Base-by-base conservation (phyloP, 1,140 invertebrate species). In the Pemphigus obesinymphae region DNA sequence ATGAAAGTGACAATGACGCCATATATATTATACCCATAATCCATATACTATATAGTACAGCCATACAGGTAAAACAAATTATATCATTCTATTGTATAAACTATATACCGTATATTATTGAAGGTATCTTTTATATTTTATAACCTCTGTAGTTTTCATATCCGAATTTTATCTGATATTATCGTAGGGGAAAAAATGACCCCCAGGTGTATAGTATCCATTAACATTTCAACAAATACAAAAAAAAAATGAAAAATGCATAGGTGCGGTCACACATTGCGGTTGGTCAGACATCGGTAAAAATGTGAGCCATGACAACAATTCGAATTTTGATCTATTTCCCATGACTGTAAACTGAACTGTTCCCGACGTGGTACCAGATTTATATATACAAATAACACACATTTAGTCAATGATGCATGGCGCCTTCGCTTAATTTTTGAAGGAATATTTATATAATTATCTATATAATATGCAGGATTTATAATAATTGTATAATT, bases 1-100 rank as follows among this genome's bases (percentile, higher is more conserved):
- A 70, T 29, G 37, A 80, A 80, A 80, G 76, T 63, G 55, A 63
- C 76, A 58, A 76, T 76, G 73, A 76, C 31, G 50, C 73, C 34
- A 40, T 23, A 53, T 29, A 76, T 37, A 23, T 17, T 2, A 31
- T 26, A 76, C 13, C 13, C 6, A 40, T 37, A 17, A 23, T n/a
- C n/a, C n/a, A n/a, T n/a, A n/a, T n/a, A n/a, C n/a, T n/a, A n/a
- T n/a, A n/a, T n/a, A n/a, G n/a, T n/a, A n/a, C n/a, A n/a, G n/a
- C n/a, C n/a, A n/a, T 58, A 13, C 53, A 80, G 76, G 55, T 80
- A 80, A 63, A 63, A 80, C 15, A 58, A 61, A 80, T 80, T 63
- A 63, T 55, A n/a, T n/a, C n/a, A 17, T 73, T 73, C 43, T 31
- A 73, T 73, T 73, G 70, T 73, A 50, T 43, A 31, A 17, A 0